Percentiles rank a stretch among this genome's conserved stretches.
phyloP scores from a whole-genome alignment of 2,888 invertebrate species.

The Cabera pusaria region DNA sequence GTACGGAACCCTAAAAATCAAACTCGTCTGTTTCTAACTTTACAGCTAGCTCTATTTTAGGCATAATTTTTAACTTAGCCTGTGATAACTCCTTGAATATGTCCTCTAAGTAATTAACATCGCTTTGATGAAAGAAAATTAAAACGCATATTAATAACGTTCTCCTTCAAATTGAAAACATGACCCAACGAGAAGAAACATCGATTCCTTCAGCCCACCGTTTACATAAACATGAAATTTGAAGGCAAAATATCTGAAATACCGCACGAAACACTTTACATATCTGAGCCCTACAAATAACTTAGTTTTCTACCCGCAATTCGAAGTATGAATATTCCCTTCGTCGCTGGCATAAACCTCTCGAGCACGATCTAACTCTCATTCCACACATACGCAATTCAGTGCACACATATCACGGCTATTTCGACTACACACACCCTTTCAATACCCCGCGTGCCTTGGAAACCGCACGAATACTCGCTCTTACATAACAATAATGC shows the following conservation, averaged over 20 bases:
- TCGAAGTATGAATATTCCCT: slow-evolving; percentile 30
- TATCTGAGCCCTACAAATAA: slow-evolving; percentile 23
- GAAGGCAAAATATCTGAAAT: slow-evolving; percentile 20
- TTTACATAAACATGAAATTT: slow-evolving; percentile 17
- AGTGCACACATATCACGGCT: slow-evolving; percentile 57
- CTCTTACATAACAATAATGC: slow-evolving; percentile 81
- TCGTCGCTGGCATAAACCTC: slow-evolving; percentile 56
- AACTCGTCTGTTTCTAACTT: too few relatives aligned
- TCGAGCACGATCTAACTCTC: slow-evolving; percentile 62
- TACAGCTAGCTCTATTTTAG: too few relatives aligned
- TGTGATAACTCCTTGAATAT: too few relatives aligned
- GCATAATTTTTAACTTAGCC: too few relatives aligned
- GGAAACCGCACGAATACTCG: slow-evolving; percentile 74
- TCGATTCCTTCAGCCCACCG: too few relatives aligned
- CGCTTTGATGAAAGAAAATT: too few relatives aligned
- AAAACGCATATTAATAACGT: too few relatives aligned
- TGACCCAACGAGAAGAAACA: too few relatives aligned
- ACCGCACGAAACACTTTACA: slow-evolving; percentile 18
- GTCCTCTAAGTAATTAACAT: too few relatives aligned
- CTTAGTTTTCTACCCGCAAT: slow-evolving; percentile 25
- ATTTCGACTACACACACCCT: slow-evolving; percentile 66
- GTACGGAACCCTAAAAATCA: too few relatives aligned
- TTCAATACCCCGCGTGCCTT: slow-evolving; percentile 62
- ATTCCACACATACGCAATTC: slow-evolving; percentile 30
- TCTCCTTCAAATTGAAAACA: too few relatives aligned